Evolutionary conservation across 2,888 invertebrate genomes (phyloP).

Genomic region (Hyposoter dolosus): DNA sequence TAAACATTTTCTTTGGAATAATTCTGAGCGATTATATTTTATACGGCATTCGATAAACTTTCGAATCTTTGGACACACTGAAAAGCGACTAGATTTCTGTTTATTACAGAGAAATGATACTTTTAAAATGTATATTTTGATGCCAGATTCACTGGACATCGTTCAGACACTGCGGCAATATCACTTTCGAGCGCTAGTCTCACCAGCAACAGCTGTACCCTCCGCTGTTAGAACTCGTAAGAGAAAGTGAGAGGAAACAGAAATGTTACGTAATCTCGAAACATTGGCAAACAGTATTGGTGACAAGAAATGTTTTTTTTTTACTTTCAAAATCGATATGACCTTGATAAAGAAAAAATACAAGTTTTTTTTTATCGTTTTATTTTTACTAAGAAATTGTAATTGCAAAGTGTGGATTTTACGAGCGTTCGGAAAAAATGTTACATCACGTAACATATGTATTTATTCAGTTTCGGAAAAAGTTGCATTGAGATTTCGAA

Average conservation of each 20-base stretch:
- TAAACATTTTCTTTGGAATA: background rate
- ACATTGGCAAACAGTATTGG: slow-evolving; percentile 60
- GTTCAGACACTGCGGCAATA: slow-evolving; percentile 66
- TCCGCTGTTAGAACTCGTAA: slow-evolving; percentile 59
- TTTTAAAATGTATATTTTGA: slow-evolving; percentile 26
- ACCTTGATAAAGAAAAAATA: slow-evolving; percentile 52
- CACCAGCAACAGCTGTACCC: slow-evolving; percentile 35
- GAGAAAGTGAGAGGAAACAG: slow-evolving; percentile 76
- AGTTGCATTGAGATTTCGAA: background rate
- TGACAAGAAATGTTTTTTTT: slow-evolving; percentile 52
- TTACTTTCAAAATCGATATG: slow-evolving; percentile 63
- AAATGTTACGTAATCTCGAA: slow-evolving; percentile 68
- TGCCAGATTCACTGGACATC: slow-evolving; percentile 52
- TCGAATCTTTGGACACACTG: background rate
- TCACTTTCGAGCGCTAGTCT: slow-evolving; percentile 73
- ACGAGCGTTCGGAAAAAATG: background rate
- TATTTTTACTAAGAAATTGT: background rate
- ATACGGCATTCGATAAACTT: background rate
- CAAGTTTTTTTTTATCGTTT: background rate
- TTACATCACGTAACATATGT: background rate
- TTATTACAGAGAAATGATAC: background rate
- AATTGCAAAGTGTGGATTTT: background rate
- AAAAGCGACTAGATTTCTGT: background rate
- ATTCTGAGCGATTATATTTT: background rate
- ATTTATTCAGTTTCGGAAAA: background rate